Evolutionary conservation across 1,140 invertebrate species (phyloP), one percentile per base, ranked within the genome.

Genomic region (Aphaenogaster ashmeadi): DNA sequence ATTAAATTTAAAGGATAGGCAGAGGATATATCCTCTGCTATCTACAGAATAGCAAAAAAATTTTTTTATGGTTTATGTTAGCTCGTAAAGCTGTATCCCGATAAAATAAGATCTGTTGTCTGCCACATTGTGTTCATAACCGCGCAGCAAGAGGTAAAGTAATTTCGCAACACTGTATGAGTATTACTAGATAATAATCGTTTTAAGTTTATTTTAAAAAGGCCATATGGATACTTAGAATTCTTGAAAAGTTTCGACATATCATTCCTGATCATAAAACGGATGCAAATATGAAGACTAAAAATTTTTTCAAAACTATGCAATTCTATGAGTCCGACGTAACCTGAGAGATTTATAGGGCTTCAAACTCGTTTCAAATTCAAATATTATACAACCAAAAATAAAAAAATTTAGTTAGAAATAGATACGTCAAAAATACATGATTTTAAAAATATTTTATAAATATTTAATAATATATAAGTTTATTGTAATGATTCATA

Each of bases 1-100:
- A 36, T 5, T 6, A n/a, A 71, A 71, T 41, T 7, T 54, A 56
- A 69, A 44, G 9, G n/a, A 81, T 66, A 81, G n/a, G n/a, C 11
- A 50, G 47, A 88, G 66, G 54, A 84, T 11, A 27, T 27, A 27
- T 27, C 27, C 27, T 27, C 27, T 27, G 27, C 0, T 27, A 27
- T 27, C 27, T 27, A 27, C 27, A 64, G 27, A 85, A 50, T 41
- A 18, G 47, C 41, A 56, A 77, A 88, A 64, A 88, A 88, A 81
- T 72, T 44, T 87, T 64, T 71, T 47, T 44, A 64, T 60, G 50
- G 67, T 91, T 93, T 93, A 92, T 91, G 80, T 58, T 15, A 71
- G 58, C 50, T 91, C 92, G 86, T 93, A 94, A 93, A 93, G 78
- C 92, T 93, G 91, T 92, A 93, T 93, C 89, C 52, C n/a, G 27